Evolutionary conservation across 2,113 vertebrate genomes (phyloP).

Genomic region (Leptosomus discolor): DNA sequence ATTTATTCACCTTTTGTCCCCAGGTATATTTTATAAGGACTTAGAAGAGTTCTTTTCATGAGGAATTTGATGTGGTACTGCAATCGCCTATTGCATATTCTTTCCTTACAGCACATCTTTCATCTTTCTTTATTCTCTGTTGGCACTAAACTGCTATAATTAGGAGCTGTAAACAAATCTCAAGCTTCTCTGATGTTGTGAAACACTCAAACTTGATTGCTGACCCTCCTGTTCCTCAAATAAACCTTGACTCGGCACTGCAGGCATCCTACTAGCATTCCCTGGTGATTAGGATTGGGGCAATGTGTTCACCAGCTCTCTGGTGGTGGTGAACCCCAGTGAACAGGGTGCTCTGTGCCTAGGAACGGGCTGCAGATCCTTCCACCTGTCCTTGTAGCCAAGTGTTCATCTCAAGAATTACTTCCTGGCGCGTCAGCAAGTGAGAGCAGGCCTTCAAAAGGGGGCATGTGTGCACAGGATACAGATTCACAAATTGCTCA

Average conservation of each 20-base stretch:
- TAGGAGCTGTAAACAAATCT: neutral
- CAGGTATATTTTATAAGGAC: neutral
- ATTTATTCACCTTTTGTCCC: neutral
- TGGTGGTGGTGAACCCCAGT: neutral
- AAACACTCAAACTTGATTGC: neutral
- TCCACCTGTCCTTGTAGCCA: neutral
- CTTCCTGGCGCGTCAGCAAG: neutral
- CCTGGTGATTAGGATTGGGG: neutral
- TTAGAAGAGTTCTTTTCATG: neutral
- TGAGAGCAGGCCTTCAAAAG: neutral
- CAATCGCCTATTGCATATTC: neutral
- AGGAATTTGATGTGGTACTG: neutral
- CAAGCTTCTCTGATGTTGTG: neutral
- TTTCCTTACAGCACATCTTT: neutral
- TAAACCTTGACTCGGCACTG: neutral
- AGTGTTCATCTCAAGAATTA: neutral
- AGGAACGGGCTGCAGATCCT: neutral
- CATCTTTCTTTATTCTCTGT: neutral
- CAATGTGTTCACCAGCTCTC: neutral
- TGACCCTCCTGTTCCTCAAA: slow-evolving; percentile 35
- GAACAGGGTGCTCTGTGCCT: neutral
- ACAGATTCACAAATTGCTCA: neutral
- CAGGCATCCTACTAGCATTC: neutral
- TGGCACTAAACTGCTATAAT: neutral
- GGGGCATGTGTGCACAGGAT: neutral